A percentile compares a stretch with the other conserved stretches of the same genome.
These are phyloP conservation scores for Phlogophora meticulosa DNA, from an alignment of 2,888 invertebrate genomes.

Conservation along the genomic window DNA sequence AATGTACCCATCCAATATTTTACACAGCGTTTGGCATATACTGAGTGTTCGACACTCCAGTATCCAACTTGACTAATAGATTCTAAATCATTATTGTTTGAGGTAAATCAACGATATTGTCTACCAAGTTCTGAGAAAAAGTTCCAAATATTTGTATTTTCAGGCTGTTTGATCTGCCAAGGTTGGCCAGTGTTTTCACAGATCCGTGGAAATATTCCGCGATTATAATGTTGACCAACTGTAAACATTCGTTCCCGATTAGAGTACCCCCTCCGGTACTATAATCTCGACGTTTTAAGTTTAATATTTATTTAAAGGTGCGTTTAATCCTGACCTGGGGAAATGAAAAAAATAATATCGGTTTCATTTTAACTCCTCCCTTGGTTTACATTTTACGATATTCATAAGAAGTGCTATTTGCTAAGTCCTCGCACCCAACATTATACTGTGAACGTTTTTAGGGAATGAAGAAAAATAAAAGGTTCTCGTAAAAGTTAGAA, in stretches of 20 bases:
- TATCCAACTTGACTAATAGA: neutral
- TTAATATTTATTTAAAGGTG: slow-evolving; percentile 3
- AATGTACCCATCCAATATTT: neutral
- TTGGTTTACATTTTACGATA: slow-evolving; percentile 1
- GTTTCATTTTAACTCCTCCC: slow-evolving; percentile 9
- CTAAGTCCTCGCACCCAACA: neutral
- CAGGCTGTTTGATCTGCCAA: slow-evolving; percentile 12
- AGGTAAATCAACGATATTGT: neutral
- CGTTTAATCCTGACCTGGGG: slow-evolving; percentile 5
- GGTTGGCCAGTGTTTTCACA: slow-evolving; percentile 27
- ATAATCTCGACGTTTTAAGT: too few relatives aligned
- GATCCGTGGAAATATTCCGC: slow-evolving; percentile 37
- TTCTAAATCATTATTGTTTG: slow-evolving; percentile 1
- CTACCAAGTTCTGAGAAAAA: slow-evolving; percentile 17
- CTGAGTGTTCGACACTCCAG: neutral
- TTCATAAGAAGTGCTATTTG: slow-evolving; percentile 9
- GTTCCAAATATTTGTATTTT: slow-evolving; percentile 17
- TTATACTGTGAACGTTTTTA: slow-evolving; percentile 21
- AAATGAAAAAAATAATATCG: slow-evolving; percentile 17
- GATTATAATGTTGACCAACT: slow-evolving; percentile 40
- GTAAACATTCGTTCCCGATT: slow-evolving; percentile 36
- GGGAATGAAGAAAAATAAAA: neutral
- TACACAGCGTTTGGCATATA: neutral
- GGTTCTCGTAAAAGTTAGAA: neutral
- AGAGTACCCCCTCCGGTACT: slow-evolving; percentile 10